Evolutionary conservation across 2,888 invertebrate genomes (phyloP).

Genomic region (Zaprionus obscuricornis): DNA sequence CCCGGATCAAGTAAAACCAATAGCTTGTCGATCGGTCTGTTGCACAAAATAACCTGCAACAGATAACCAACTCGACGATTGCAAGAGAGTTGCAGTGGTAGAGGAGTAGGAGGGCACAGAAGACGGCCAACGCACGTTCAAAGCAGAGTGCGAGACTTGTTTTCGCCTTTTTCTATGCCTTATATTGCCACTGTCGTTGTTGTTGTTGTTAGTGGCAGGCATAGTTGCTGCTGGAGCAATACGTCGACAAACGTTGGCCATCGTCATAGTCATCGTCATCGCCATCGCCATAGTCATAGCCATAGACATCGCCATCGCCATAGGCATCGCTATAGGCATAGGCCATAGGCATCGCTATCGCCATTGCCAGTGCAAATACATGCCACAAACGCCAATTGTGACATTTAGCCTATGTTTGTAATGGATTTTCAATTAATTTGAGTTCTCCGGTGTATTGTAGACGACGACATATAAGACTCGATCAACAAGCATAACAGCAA

Average conservation of each 20-base stretch:
- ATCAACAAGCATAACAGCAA: conserved; percentile 37
- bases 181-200: conserved; percentile 73
- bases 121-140: conserved; percentile 60
- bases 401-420: conserved; percentile 80
- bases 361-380: conserved; percentile 72
- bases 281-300: no score
- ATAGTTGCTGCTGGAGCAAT: conserved; percentile 56
- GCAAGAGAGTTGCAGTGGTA: not conserved
- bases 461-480: conserved; percentile 70
- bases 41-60: conserved; percentile 67
- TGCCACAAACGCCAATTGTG: conserved; percentile 80
- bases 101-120: conserved; percentile 8
- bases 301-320: conserved; percentile 25
- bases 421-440: conserved; percentile 81
- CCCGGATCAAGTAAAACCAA: conserved; percentile 36
- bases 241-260: conserved; percentile 66
- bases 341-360: no score
- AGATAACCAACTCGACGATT: conserved; percentile 30
- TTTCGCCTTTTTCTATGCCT: conserved; percentile 72
- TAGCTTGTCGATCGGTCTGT: conserved; percentile 52
- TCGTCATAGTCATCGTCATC: conserved; percentile 18
- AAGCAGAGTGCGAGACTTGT: conserved; percentile 75
- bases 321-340: no score
- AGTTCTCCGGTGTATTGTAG: conserved; percentile 80
- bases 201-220: conserved; percentile 31